Evolutionary conservation across 1,140 invertebrate genomes (phyloP), one percentile per base, ranked within the genome.

Genomic region (Dysdera silvatica): DNA sequence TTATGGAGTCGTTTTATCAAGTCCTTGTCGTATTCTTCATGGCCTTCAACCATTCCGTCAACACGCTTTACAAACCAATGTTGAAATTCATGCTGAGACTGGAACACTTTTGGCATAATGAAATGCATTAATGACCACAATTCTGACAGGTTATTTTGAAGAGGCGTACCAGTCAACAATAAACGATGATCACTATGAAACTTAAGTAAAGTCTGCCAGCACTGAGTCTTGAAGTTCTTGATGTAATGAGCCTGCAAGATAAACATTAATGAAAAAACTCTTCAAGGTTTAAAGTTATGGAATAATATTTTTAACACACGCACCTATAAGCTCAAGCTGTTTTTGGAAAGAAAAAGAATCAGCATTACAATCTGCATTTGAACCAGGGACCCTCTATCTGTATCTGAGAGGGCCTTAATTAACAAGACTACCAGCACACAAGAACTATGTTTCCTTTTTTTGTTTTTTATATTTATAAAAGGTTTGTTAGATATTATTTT

Each of bases 91-190:
- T 86, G 82, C 78, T 99, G 95, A 23, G 95, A 98, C 70, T 95
- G 89, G 81, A 99, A 99, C 60, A 99, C 90, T 79, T 95, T 87
- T 43, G 97, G 97, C 97, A 99, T 99, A 8, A 99, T 82, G 79
- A 99, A 99, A 80, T 99, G 96, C 94, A 99, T 97, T 14, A 99
- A 77, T 5, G 97, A 98, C 97, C 97, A 99, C 54, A 99, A 79
- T 79, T 99, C 97, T 91, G 98, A 96, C 59, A 99, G 78, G 78
- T 92, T 96, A 77, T 99, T 99, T 80, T 99, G 97, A 60, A 99
- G 81, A 28, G 97, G 97, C 32, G 97, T 99, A 66, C 97, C 97
- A 45, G 97, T 99, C 67, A 99, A 79, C 48, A 99, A 79, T 40
- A 99, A 79, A 43, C 97, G 84, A 66, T 93, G 89, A 75, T 96